Evolutionary conservation across 2,113 vertebrate species (phyloP), one percentile per base, ranked within the genome.

Genomic region (Emydocephalus ijimae): DNA sequence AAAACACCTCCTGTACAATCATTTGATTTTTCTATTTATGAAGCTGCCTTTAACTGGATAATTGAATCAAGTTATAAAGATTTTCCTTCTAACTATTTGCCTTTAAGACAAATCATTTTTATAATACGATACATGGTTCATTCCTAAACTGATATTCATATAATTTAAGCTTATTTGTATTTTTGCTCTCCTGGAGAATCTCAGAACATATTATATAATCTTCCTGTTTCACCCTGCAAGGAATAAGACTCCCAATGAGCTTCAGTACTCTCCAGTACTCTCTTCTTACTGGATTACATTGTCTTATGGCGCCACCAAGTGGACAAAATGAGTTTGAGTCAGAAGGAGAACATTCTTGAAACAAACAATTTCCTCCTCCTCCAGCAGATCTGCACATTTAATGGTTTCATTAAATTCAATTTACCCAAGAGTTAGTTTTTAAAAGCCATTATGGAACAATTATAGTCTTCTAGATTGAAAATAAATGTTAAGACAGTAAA

Each of bases 271-370:
- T n/a, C n/a, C n/a, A n/a, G n/a, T n/a, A n/a, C n/a, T n/a, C n/a
- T n/a, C n/a, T 81, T 23, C 74, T 7, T 9, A 81, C 34, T 81
- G 74, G 74, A 43, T 43, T 88, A 54, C 14, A 88, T 18, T 52
- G 94, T 93, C 95, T 93, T 94, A 87, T 81, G 92, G 95, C 50
- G 95, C 95, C 96, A 93, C 92, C 96, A 88, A 24, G 96, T 95
- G 96, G 96, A 91, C 90, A 91, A 14, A 64, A 1, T 0, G 29
- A 15, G 86, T 20, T 57, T 26, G 5, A 85, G 81, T 43, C 54
- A 81, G 24, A 59, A 5, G 14, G 3, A 55, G n/a, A 54, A 39
- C 61, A 26, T 88, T 85, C 52, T 85, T 81, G 29, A 91, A 55
- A 56, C 23, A 23, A 85, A 85, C 6, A 45, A 57, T 59, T 4